A percentile compares a stretch with the other conserved stretches of the same genome.
Conservation (phyloP, 2,797 vertebrate species). For the Micrastur ruficollis region DNA sequence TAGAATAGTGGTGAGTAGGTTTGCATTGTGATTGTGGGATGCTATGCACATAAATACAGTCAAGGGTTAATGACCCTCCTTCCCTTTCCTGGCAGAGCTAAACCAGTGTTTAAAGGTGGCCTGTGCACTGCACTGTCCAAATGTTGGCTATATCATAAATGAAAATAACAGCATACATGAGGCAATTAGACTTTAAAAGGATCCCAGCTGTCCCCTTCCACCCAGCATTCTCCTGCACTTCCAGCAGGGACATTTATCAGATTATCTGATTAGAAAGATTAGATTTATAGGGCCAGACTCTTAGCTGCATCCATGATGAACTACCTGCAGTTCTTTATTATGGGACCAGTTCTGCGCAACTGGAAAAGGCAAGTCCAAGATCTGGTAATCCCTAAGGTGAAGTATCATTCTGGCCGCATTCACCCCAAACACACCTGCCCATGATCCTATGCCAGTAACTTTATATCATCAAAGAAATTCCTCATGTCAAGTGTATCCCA, state of each 20-base stretch:
- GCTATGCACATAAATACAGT: neutral
- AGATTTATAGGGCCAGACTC: neutral
- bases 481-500: neutral
- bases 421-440: neutral
- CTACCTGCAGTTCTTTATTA: neutral
- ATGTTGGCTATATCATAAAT: neutral
- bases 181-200: neutral
- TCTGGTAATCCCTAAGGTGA: neutral
- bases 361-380: neutral
- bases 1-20: neutral
- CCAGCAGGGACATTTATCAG: constrained; percentile 4
- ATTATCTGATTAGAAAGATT: constrained; percentile 52
- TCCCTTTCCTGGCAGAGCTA: neutral
- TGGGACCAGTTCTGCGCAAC: neutral
- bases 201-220: constrained; percentile 17
- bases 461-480: neutral
- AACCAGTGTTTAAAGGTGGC: neutral
- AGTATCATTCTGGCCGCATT: neutral
- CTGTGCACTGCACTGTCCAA: neutral
- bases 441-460: neutral
- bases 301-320: neutral
- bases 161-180: neutral
- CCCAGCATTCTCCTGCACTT: neutral
- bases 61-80: neutral
- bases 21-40: neutral